Evolutionary conservation across 2,888 invertebrate genomes (phyloP).

Genomic region (Neuroscelio doddi): DNA sequence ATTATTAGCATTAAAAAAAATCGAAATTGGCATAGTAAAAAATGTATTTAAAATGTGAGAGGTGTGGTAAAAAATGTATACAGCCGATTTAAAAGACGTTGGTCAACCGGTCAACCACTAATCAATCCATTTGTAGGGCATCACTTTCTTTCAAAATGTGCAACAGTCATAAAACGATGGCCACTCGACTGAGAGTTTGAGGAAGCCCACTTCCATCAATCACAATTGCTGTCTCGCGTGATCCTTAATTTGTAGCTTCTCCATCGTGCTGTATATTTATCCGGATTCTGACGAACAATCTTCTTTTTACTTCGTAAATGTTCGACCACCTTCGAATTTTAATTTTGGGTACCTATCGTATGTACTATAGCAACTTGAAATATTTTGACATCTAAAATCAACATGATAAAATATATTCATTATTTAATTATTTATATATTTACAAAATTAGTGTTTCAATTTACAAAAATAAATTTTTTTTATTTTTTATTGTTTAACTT

Average conservation of each 20-base stretch:
- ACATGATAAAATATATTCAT: constrained; percentile 11
- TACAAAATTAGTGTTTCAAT: too few species aligned
- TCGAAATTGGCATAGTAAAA: too few species aligned
- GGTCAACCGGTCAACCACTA: constrained; percentile 11
- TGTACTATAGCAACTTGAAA: constrained; percentile 22
- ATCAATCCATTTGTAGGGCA: constrained; percentile 23
- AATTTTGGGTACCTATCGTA: constrained; percentile 35
- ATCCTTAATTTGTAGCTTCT: constrained; percentile 39
- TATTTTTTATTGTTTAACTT: too few species aligned
- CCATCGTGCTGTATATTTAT: constrained; percentile 33
- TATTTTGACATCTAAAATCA: constrained; percentile 21
- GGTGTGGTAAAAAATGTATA: too few species aligned
- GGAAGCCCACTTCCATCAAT: constrained; percentile 41
- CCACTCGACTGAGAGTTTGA: constrained; percentile 19
- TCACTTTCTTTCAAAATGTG: constrained; percentile 14
- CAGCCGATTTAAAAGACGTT: constrained; percentile 18
- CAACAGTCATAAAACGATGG: constrained; percentile 34
- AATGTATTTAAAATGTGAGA: too few species aligned
- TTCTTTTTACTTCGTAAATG: constrained; percentile 22
- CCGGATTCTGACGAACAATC: constrained; percentile 24
- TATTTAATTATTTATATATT: too few species aligned
- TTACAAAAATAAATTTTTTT: too few species aligned
- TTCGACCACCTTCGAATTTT: constrained; percentile 23
- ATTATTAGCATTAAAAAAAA: too few species aligned
- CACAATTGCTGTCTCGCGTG: constrained; percentile 40